These are phyloP conservation scores for Brachirus orientalis DNA, from an alignment of 2,113 vertebrate genomes.

Conservation along the genomic window DNA sequence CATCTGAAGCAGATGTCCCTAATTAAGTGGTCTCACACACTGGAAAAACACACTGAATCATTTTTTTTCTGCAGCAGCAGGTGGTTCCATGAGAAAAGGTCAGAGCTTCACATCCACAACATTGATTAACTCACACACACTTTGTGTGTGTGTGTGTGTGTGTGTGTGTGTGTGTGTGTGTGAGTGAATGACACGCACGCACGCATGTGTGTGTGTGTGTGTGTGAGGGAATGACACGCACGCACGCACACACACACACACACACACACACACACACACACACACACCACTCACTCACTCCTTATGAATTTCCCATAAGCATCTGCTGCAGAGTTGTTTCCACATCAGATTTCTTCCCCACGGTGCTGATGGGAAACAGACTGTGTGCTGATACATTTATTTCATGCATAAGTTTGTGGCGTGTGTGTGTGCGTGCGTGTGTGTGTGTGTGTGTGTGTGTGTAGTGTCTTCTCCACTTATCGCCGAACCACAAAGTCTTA, in stretches of 20 bases:
- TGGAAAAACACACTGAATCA: background rate
- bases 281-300: conserved; percentile 25
- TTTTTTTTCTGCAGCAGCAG: conserved; percentile 60
- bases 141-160: conserved; percentile 1
- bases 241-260: conserved; percentile 18
- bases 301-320: conserved; percentile 61
- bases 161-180: background rate
- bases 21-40: conserved; percentile 17
- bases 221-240: conserved; percentile 4
- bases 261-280: conserved; percentile 7
- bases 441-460: conserved; percentile 11
- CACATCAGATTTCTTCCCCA: conserved; percentile 48
- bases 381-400: conserved; percentile 41
- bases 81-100: conserved; percentile 71
- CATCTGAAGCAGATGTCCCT: background rate
- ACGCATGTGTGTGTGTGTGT: conserved; percentile 17
- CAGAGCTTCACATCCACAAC: conserved; percentile 66
- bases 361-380: conserved; percentile 50
- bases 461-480: conserved; percentile 17
- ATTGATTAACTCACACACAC: conserved; percentile 69
- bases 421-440: conserved; percentile 5
- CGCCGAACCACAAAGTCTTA: conserved; percentile 18
- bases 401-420: conserved; percentile 29
- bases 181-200: conserved; percentile 5
- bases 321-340: conserved; percentile 45